Conservation (phyloP, 2,888 invertebrate species). For the Melipona bicolor region DNA sequence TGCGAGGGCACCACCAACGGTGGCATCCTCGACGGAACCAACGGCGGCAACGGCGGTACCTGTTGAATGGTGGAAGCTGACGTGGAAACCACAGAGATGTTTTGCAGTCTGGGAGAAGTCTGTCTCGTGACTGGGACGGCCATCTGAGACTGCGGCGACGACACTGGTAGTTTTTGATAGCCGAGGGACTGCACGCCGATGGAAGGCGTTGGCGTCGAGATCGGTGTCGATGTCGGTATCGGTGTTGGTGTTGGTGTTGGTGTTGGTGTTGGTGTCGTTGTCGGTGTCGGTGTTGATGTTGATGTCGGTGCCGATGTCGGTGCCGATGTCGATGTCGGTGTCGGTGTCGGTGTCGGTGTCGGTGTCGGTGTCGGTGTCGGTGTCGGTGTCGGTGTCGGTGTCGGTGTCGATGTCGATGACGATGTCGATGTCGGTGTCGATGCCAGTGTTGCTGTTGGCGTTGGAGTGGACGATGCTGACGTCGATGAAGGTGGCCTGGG, state of each 20-base stretch:
- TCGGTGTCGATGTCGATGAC: too few relatives aligned
- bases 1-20: constrained; percentile 74
- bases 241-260: too few relatives aligned
- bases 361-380: background rate
- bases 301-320: too few relatives aligned
- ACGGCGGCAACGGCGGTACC: constrained; percentile 74
- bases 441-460: background rate
- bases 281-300: too few relatives aligned
- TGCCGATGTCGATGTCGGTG: too few relatives aligned
- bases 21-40: constrained; percentile 73
- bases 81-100: constrained; percentile 66
- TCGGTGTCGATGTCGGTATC: too few relatives aligned
- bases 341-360: too few relatives aligned
- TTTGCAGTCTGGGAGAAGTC: constrained; percentile 77
- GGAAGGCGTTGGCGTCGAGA: background rate
- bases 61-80: constrained; percentile 59
- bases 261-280: too few relatives aligned
- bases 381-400: background rate
- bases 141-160: constrained; percentile 79
- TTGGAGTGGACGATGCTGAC: background rate
- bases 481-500: constrained; percentile 71
- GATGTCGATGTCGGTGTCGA: too few relatives aligned
- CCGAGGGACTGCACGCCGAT: constrained; percentile 72
- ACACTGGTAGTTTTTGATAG: constrained; percentile 78
- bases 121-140: constrained; percentile 74